Evolutionary conservation across 2,113 vertebrate genomes (phyloP).

Genomic region (Heterochromis multidens): DNA sequence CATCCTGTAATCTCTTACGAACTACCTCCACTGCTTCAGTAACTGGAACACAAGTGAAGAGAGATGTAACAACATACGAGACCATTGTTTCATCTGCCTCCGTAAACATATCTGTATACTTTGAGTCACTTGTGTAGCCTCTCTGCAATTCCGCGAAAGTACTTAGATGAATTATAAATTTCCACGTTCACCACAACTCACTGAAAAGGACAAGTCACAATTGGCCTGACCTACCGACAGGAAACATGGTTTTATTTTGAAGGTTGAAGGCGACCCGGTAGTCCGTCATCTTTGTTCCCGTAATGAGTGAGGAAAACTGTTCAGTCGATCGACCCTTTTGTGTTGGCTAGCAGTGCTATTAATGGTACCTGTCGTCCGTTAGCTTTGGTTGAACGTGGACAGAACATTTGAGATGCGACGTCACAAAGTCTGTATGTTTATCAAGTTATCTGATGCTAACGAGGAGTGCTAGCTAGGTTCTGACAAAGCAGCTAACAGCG

Average conservation of each 20-base stretch:
- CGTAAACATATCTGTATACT: too few relatives aligned
- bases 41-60: too few relatives aligned
- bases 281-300: background rate
- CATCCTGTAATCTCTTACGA: too few relatives aligned
- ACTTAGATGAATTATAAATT: too few relatives aligned
- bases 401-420: background rate
- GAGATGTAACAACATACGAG: too few relatives aligned
- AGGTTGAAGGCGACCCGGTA: constrained; percentile 4
- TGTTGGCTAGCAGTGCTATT: background rate
- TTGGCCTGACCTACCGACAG: background rate
- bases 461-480: background rate
- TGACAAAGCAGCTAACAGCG: background rate
- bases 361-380: rapidly evolving
- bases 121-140: too few relatives aligned
- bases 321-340: background rate
- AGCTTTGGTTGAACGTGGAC: background rate
- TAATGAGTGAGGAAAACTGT: background rate
- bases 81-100: too few relatives aligned
- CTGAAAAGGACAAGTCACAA: background rate
- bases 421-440: background rate
- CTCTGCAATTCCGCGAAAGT: too few relatives aligned
- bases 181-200: too few relatives aligned
- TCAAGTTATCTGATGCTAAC: background rate
- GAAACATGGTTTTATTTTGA: constrained; percentile 41
- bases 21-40: too few relatives aligned